Evolutionary conservation across 2,113 vertebrate genomes (phyloP).

Genomic region (Capreolus pygargus): DNA sequence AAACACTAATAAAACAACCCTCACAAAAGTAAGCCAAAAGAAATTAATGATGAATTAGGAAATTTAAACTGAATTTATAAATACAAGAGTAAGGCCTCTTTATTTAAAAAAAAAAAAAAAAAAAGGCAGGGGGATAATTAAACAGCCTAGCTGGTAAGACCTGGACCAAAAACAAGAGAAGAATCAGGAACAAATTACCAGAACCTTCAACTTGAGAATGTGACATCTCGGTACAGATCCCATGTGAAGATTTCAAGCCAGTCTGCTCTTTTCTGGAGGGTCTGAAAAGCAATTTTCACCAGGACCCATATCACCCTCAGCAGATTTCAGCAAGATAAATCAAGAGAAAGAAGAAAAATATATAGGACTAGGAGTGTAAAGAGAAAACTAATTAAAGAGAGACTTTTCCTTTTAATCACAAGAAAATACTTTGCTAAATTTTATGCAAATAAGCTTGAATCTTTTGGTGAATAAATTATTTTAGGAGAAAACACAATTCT

Average conservation of each 20-base stretch:
- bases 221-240: neutral
- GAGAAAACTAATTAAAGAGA: neutral
- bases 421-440: neutral
- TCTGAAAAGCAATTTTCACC: neutral
- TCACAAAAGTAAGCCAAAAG: neutral
- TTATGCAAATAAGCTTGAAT: neutral
- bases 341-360: neutral
- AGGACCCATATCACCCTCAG: neutral
- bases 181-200: neutral
- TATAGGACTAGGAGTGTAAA: neutral
- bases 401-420: neutral
- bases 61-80: neutral
- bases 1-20: neutral
- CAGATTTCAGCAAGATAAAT: neutral
- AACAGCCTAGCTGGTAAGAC: neutral
- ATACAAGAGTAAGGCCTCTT: neutral
- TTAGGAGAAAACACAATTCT: neutral
- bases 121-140: rapidly evolving
- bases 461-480: neutral
- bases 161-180: neutral
- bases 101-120: neutral
- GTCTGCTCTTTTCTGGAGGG: neutral
- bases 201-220: neutral
- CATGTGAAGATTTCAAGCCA: neutral
- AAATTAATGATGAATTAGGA: neutral